Evolutionary conservation across 1,140 invertebrate genomes (phyloP), one percentile per base, ranked within the genome.

Genomic region (Hyles vespertilio): DNA sequence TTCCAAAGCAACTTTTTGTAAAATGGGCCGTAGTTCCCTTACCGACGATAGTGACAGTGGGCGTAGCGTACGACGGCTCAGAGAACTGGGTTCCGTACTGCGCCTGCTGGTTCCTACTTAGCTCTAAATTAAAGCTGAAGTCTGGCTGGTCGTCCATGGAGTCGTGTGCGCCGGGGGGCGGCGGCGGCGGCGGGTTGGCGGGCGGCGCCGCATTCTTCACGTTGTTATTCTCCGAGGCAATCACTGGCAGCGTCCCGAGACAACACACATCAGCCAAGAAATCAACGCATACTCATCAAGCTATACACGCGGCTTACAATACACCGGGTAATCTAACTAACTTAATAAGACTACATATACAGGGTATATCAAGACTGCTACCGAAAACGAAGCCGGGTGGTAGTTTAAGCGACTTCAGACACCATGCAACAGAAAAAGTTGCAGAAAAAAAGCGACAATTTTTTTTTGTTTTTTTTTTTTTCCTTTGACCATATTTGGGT

Each of bases 81-180:
- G 62, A 66, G 65, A 96, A 96, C 78, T 96, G 95, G 32, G 91
- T 90, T 53, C 93, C 94, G 72, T 96, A 96, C 46, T 94, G 94
- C 59, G 93, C 86, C 47, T 94, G 94, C 76, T 95, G 94, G 70
- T 92, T 91, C 74, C 91, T 92, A 67, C 91, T 92, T 53, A 96
- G 88, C 86, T 92, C 93, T 89, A 96, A 92, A 51, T 93, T 92
- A 84, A 96, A 96, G 60, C 90, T 91, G 70, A 90, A 85, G 73
- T 88, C 82, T 32, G 79, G 77, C 67, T 84, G 80, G 77, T 81
- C 75, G 58, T 84, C 81, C 70, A 84, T 80, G 60, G 69, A 83
- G 74, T 80, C 81, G 12, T 60, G 75, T 58, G 78, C 67, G 61
- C 77, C 82, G 12, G 59, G 75, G 54, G 80, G 78, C 58, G 79